Evolutionary conservation across 1,140 invertebrate genomes (phyloP), one percentile per base, ranked within the genome.

Genomic region (Psix sp.): DNA sequence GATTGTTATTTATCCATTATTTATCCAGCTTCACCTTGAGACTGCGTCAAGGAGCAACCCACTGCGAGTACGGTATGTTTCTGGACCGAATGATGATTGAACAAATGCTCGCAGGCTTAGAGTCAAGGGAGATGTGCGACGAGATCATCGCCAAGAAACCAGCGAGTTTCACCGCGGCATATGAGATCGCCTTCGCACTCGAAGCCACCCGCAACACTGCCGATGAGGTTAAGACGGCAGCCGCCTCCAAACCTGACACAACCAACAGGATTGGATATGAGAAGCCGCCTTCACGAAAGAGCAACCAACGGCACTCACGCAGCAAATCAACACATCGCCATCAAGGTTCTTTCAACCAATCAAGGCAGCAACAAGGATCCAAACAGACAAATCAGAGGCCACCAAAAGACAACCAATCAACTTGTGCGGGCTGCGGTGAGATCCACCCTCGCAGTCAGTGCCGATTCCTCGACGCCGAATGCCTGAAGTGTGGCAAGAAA

Each of bases 41-140:
- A 1, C 20, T 65, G 3, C 60, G 18, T 57, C 39, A 72, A 57
- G 57, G 29, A 11, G 51, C 74, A 7, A 39, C 20, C 5, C 15
- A 60, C 21, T 76, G 74, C 17, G 68, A 76, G 24, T 76, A 73
- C 33, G 74, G 31, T 0, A 15, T 9, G 15, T 67, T 67, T 48
- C 10, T 73, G 0, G 60, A 76, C 26, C 36, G 60, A 17, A 76
- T 76, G 74, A 26, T 73, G 0, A 73, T 76, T 15, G 52, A 76
- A 35, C 74, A 76, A 16, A 15, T 76, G 1, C 20, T 75, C 5
- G n/a, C 40, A 10, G 66, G 67, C 4, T 36, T 65, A 0, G 13
- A 42, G n/a, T n/a, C n/a, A n/a, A n/a, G n/a, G n/a, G n/a, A n/a
- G n/a, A n/a, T n/a, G n/a, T n/a, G n/a, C n/a, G 65, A 74, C 18